Evolutionary conservation across 2,888 invertebrate species (phyloP).

Genomic region (Nesidiocoris tenuis): DNA sequence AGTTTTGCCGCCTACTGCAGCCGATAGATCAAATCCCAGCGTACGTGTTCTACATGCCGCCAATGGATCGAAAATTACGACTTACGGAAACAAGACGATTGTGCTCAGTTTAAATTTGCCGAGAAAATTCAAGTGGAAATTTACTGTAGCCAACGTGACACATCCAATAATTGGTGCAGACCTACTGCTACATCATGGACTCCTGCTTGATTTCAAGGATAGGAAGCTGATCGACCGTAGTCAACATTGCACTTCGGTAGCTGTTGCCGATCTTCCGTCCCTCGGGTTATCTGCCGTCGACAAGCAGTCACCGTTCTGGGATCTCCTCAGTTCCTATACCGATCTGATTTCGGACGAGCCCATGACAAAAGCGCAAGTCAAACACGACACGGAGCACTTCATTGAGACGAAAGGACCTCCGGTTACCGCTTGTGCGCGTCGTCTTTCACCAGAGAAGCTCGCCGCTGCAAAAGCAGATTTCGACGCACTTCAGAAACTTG

Average conservation of each 20-base stretch:
- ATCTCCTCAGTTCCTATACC: not conserved
- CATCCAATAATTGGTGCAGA: constrained; percentile 26
- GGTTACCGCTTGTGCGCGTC: constrained; percentile 52
- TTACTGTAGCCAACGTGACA: constrained; percentile 18
- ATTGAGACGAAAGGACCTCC: constrained; percentile 48
- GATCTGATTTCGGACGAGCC: not conserved
- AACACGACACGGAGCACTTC: constrained; percentile 19
- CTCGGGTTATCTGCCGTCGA: not conserved
- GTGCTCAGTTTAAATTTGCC: not conserved
- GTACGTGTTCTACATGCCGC: constrained; percentile 14
- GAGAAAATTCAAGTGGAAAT: not conserved
- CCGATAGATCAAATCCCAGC: not conserved
- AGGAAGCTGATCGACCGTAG: not conserved
- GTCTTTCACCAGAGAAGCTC: constrained; percentile 51
- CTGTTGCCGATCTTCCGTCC: not conserved
- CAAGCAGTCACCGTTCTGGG: constrained; percentile 18
- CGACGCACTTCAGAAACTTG: constrained; percentile 52
- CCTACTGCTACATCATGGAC: constrained; percentile 4
- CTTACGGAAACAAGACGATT: too few species aligned
- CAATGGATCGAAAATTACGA: not conserved
- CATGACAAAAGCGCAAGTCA: not conserved
- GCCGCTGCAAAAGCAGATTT: constrained; percentile 53
- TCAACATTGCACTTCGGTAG: not conserved
- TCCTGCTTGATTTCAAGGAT: constrained; percentile 24
- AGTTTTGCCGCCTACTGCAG: constrained; percentile 4